These are phyloP conservation scores for Drosophila algonquin DNA, from an alignment of 2,888 invertebrate genomes.

Conservation along the genomic window DNA sequence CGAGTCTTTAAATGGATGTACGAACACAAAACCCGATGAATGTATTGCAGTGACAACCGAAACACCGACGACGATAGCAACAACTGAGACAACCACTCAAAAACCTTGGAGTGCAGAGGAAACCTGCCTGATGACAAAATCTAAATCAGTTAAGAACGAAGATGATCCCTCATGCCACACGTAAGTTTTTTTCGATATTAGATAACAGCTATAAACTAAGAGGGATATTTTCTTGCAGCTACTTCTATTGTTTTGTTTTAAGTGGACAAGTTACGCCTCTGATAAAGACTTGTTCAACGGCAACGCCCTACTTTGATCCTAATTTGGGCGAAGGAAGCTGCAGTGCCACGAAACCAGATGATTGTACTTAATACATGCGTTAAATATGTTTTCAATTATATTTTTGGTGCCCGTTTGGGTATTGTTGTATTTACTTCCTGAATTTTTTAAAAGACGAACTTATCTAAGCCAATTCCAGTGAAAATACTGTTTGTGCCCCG, in stretches of 20 bases:
- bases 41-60: conserved; percentile 1
- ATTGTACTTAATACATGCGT: conserved; percentile 25
- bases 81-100: conserved; percentile 8
- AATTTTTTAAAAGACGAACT: neutral
- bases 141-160: conserved; percentile 9
- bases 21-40: conserved; percentile 4
- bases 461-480: neutral
- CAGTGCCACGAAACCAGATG: conserved; percentile 20
- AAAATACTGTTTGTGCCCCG: neutral
- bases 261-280: conserved; percentile 2
- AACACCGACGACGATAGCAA: neutral
- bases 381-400: neutral
- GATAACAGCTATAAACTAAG: neutral
- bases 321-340: neutral
- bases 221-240: neutral
- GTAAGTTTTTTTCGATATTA: neutral
- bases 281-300: neutral
- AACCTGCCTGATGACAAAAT: conserved; percentile 1
- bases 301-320: conserved; percentile 34
- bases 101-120: conserved; percentile 30
- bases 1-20: neutral
- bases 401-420: neutral
- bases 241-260: conserved; percentile 6
- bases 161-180: conserved; percentile 33
- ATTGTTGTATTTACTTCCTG: neutral